A percentile compares a stretch with the other conserved stretches of the same genome.
phyloP scores from a whole-genome alignment of 2,797 vertebrate genomes.

The Triplophysa yarkandensis region DNA sequence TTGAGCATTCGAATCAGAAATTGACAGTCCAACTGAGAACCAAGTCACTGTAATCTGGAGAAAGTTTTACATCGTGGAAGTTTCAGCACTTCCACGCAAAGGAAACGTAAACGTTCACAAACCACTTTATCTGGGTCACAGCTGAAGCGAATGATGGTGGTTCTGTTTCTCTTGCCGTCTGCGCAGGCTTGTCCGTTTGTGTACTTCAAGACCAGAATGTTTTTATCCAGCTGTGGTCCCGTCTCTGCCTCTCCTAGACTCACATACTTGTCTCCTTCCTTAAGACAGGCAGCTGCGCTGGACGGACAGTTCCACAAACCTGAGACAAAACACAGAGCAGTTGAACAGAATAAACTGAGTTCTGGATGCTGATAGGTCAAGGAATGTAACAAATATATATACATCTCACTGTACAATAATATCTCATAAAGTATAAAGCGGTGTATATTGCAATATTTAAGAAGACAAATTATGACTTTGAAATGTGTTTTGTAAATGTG shows the following conservation, averaged over 20 bases:
- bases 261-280: constrained; percentile 73
- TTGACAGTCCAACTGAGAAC: neutral
- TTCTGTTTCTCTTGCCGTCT: constrained; percentile 73
- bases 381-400: too few species aligned
- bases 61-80: too few species aligned
- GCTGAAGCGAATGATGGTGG: constrained; percentile 83
- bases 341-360: neutral
- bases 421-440: too few species aligned
- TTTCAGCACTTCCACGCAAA: neutral
- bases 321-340: constrained; percentile 50
- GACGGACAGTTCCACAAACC: constrained; percentile 81
- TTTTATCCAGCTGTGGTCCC: constrained; percentile 71
- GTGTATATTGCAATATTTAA: too few species aligned
- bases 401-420: too few species aligned
- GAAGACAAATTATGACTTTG: too few species aligned
- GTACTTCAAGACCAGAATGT: constrained; percentile 80
- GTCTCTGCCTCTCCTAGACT: constrained; percentile 83
- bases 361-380: neutral
- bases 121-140: constrained; percentile 86
- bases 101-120: constrained; percentile 58
- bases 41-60: neutral
- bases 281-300: constrained; percentile 81
- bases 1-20: too few species aligned
- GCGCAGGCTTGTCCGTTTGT: constrained; percentile 81
- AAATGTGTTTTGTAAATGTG: too few species aligned